Evolutionary conservation across 2,888 invertebrate species (phyloP), one percentile per base, ranked within the genome.

Genomic region (Dendrolimus houi): DNA sequence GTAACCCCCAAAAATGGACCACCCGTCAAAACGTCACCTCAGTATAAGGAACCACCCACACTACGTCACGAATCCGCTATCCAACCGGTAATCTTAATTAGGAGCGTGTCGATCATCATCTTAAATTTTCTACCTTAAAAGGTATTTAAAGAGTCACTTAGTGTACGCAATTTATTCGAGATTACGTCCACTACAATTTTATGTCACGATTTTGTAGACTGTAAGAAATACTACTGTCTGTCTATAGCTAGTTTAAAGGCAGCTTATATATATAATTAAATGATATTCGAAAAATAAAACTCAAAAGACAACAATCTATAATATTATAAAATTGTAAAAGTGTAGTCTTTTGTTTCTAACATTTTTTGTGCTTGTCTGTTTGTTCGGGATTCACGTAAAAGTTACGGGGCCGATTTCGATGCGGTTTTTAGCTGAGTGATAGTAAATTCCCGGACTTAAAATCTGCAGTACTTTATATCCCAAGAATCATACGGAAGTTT

Each of bases 51-150:
- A 83, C 86, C 87, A 81, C 89, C 89, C 86, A 89, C 88, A 77
- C 83, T 72, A 77, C 77, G 75, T 88, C 89, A 89, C 89, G 89
- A 87, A 68, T 65, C 63, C 42, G 64, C 77, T 85, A 90, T 90
- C 90, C 64, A 63, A 58, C 58, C 69, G 69, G 64, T 63, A 71
- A 90, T 90, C 90, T 90, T 90, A 89, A 90, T 90, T 90, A 87
- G 87, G 81, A 87, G 78, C 90, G 88, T 89, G 90, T 82, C 75
- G 87, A 89, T 89, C 85, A 87, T 87, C 87, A 89, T 89, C 90
- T 89, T 76, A 84, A 87, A 88, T 82, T 87, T 83, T 86, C 81
- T 85, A 74, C 88, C 89, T 83, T 88, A 88, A 87, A 89, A 84
- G 88, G 89, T 87, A 83, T 86, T 82, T 85, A 87, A 87, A 88